Conservation (phyloP, 2,113 vertebrate species). For the Thalassarche chlororhynchos region DNA sequence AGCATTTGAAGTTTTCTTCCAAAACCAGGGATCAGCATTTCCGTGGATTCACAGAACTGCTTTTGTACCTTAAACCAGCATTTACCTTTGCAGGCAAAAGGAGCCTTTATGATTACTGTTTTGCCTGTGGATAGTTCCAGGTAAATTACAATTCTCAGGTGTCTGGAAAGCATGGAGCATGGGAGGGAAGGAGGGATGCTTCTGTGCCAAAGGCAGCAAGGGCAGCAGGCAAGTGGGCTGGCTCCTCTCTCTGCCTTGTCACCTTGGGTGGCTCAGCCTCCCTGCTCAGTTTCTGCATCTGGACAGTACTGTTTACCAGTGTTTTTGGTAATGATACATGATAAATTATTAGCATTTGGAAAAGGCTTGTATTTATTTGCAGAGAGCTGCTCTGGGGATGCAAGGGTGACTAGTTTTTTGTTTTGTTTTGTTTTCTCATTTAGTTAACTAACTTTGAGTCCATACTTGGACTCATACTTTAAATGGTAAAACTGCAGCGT, state of each 20-base stretch:
- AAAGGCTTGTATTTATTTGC: not conserved
- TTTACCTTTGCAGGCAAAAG: not conserved
- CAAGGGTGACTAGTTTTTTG: not conserved
- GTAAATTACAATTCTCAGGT: not conserved
- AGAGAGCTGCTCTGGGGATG: not conserved
- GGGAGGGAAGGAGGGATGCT: not conserved
- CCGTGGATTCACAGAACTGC: not conserved
- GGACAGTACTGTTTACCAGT: not conserved
- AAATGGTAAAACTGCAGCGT: not conserved
- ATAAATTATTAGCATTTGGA: not conserved
- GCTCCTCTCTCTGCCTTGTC: not conserved
- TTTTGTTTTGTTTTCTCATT: not conserved
- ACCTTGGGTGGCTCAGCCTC: not conserved
- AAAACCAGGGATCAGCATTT: not conserved
- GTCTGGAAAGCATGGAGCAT: not conserved
- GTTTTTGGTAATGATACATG: not conserved
- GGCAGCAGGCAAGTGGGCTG: not conserved
- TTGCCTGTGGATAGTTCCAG: not conserved
- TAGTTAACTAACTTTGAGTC: not conserved
- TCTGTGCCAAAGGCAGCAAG: not conserved
- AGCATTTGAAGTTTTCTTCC: not conserved
- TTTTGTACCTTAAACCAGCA: not conserved
- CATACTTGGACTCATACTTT: not conserved
- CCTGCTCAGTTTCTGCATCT: not conserved
- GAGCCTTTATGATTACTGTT: not conserved